Conservation (phyloP, 2,113 vertebrate species). For the Willisornis vidua region DNA sequence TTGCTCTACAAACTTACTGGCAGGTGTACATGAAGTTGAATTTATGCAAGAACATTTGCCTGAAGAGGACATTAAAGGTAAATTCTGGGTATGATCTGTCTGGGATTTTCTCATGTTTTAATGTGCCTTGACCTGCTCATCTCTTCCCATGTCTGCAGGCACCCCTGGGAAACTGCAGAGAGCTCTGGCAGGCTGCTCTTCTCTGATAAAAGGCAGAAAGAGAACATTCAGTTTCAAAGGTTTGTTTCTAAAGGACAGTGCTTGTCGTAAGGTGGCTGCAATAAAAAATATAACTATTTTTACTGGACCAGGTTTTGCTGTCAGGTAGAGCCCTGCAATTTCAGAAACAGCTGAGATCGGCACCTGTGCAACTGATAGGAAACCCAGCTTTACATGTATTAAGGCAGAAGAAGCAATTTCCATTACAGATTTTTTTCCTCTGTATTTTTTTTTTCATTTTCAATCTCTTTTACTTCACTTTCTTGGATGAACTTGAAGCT, state of each 20-base stretch:
- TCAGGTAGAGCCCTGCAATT: not conserved
- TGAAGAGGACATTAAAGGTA: constrained; percentile 28
- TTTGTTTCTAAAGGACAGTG: not conserved
- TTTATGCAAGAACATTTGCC: constrained; percentile 12
- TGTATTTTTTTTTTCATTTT: not conserved
- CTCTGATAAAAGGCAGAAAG: constrained; percentile 34
- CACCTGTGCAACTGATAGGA: not conserved
- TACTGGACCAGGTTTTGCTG: not conserved
- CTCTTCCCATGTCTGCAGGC: not conserved
- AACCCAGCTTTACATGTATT: not conserved
- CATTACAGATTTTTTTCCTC: not conserved
- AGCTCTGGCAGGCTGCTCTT: not conserved
- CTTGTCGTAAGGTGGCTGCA: not conserved
- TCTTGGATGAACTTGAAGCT: not conserved
- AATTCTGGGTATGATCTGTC: not conserved
- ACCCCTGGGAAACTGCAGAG: not conserved
- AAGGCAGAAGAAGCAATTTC: not conserved
- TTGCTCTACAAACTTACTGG: not conserved
- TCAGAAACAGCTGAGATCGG: not conserved
- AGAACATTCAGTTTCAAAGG: not conserved
- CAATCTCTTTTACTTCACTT: not conserved
- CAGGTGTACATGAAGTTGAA: not conserved
- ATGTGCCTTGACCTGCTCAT: constrained; percentile 19
- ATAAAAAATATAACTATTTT: not conserved
- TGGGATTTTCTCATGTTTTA: not conserved